Evolutionary conservation across 1,140 invertebrate genomes (phyloP), one percentile per base, ranked within the genome.

Genomic region (Chironomus tepperi): DNA sequence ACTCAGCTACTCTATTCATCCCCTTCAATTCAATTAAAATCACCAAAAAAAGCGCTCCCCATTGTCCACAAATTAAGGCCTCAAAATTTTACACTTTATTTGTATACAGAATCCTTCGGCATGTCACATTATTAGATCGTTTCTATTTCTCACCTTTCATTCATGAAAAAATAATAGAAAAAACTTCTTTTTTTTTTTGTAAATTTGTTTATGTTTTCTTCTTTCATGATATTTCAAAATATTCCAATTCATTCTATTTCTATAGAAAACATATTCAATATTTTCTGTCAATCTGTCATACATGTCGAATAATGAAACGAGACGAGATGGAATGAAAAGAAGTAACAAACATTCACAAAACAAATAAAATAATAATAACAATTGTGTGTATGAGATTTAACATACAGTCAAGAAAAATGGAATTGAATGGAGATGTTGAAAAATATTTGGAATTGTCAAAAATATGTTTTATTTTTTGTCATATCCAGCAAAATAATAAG

Each of bases 221-320:
- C 24, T 34, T 34, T 34, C 24, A 34, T 34, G 24, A 57, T 57
- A 57, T 57, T 57, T 57, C 47, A 57, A 57, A 57, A 57, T 57
- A 57, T 57, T 57, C 47, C 47, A 57, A 57, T 57, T 57, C 47
- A 57, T 57, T 57, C 47, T 57, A 57, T 57, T 57, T 57, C 47
- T 3, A n/a, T 57, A 34, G 24, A 34, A 34, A n/a, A 57, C 47
- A 57, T 57, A 15, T n/a, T n/a, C 47, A 57, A n/a, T n/a, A n/a
- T 57, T 57, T 57, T 12, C 47, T 57, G 47, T 57, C 47, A 57
- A 57, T 57, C 47, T 57, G 47, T 57, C 47, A 57, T 57, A 57
- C 12, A 57, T 57, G 47, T 57, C 47, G 47, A 57, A 57, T n/a
- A 57, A 57, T 57, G n/a, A 15, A 57, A 57, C 12, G 24, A 34